Conservation (phyloP, 2,113 vertebrate species). For the Anolis sagrei region DNA sequence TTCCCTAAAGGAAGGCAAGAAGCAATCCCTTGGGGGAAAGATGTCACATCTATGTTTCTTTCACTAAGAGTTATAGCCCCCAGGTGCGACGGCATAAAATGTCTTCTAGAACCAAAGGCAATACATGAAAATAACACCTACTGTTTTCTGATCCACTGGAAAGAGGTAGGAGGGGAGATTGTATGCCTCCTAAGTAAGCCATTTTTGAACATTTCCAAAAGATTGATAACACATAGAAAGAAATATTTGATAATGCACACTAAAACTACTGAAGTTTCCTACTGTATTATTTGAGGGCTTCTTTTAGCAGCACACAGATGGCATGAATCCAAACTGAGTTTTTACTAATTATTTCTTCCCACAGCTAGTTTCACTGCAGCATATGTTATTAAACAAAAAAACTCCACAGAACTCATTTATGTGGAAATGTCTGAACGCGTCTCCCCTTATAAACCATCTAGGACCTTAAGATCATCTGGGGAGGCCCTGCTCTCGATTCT, state of each 20-base stretch:
- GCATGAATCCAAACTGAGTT: background rate
- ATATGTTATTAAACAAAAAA: slow-evolving; percentile 8
- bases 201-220: background rate
- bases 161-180: background rate
- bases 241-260: background rate
- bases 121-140: background rate
- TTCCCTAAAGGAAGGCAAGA: no score
- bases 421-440: no score
- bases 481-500: no score
- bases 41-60: no score
- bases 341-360: slow-evolving; percentile 5
- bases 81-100: no score
- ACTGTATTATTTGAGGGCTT: background rate
- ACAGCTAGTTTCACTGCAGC: background rate
- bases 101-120: background rate
- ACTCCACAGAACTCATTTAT: background rate
- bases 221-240: background rate
- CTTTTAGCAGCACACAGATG: background rate
- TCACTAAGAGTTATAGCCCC: no score
- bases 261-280: slow-evolving; percentile 8
- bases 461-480: no score
- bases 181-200: background rate
- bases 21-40: no score
- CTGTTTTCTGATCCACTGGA: slow-evolving; percentile 4
- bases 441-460: no score